Conservation (phyloP, 1,140 invertebrate genomes). For the Conopomorpha cramerella region DNA sequence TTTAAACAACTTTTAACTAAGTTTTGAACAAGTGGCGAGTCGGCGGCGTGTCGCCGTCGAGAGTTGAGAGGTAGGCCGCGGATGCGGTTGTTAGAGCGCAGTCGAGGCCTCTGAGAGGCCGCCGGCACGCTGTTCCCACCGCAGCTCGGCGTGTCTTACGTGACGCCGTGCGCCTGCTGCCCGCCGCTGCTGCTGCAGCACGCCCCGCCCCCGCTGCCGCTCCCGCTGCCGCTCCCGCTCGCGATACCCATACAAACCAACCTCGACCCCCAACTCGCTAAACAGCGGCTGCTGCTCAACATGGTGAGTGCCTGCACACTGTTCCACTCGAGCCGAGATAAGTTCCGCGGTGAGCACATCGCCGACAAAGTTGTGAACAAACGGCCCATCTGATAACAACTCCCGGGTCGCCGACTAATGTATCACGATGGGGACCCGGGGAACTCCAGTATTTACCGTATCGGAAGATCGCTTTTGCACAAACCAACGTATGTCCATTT, state of each 20-base stretch:
- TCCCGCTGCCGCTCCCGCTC: slow-evolving; percentile 38
- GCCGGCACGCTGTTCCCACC: slow-evolving; percentile 56
- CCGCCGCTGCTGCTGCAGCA: slow-evolving; percentile 46
- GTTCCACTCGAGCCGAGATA: slow-evolving; percentile 16
- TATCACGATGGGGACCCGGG: slow-evolving; percentile 11
- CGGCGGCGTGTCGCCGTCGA: slow-evolving; percentile 20
- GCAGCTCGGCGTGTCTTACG: slow-evolving; percentile 55
- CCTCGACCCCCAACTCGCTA: slow-evolving; percentile 46
- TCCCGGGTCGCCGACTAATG: slow-evolving; percentile 20
- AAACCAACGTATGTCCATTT: too few species aligned
- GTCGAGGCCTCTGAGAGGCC: slow-evolving; percentile 51
- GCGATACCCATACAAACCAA: slow-evolving; percentile 39
- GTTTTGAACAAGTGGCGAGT: slow-evolving; percentile 8
- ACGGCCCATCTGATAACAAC: slow-evolving; percentile 30
- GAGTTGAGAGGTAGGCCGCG: slow-evolving; percentile 37
- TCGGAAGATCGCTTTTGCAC: too few species aligned
- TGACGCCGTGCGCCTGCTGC: slow-evolving; percentile 52
- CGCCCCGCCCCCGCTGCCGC: slow-evolving; percentile 23
- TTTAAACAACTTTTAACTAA: slow-evolving; percentile 23
- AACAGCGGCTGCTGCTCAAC: slow-evolving; percentile 58
- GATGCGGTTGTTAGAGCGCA: slow-evolving; percentile 50
- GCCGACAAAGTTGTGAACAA: slow-evolving; percentile 24
- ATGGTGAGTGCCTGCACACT: slow-evolving; percentile 48
- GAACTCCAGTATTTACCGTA: too few species aligned
- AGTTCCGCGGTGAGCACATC: slow-evolving; percentile 19